Conservation (phyloP, 2,797 vertebrate species). For the Acanthiza pusilla region DNA sequence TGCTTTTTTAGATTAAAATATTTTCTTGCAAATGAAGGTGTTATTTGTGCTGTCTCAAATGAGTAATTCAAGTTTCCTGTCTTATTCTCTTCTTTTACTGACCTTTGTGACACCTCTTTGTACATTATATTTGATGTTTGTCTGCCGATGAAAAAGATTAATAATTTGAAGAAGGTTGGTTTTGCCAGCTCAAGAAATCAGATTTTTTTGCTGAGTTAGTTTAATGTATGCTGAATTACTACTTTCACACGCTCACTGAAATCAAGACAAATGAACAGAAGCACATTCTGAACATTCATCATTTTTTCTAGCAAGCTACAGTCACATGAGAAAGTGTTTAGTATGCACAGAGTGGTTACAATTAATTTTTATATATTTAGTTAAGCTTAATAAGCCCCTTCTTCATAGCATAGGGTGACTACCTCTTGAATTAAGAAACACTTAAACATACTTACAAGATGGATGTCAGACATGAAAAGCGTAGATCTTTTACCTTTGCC, state of each 20-base stretch:
- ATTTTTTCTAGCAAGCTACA: not conserved
- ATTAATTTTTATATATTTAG: not conserved
- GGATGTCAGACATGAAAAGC: not conserved
- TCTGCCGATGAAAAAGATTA: not conserved
- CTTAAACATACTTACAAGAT: not conserved
- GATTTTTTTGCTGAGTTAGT: not conserved
- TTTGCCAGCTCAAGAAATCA: not conserved
- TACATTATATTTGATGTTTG: not conserved
- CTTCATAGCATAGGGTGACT: not conserved
- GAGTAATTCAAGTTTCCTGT: not conserved
- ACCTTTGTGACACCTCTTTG: not conserved
- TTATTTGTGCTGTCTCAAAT: not conserved
- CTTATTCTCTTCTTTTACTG: not conserved
- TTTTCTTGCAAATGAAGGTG: not conserved
- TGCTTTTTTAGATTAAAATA: not conserved
- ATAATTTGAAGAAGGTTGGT: not conserved
- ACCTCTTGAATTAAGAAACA: not conserved
- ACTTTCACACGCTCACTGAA: not conserved
- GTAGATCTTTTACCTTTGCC: not conserved
- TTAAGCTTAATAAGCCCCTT: not conserved
- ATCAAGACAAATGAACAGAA: constrained; percentile 2
- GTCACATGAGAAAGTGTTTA: not conserved
- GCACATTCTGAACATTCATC: not conserved
- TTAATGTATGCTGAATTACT: not conserved
- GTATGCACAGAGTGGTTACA: not conserved